Percentiles rank a stretch among this genome's conserved stretches.
phyloP scores from a whole-genome alignment of 2,888 invertebrate species.

The Caenorhabditis sp. region DNA sequence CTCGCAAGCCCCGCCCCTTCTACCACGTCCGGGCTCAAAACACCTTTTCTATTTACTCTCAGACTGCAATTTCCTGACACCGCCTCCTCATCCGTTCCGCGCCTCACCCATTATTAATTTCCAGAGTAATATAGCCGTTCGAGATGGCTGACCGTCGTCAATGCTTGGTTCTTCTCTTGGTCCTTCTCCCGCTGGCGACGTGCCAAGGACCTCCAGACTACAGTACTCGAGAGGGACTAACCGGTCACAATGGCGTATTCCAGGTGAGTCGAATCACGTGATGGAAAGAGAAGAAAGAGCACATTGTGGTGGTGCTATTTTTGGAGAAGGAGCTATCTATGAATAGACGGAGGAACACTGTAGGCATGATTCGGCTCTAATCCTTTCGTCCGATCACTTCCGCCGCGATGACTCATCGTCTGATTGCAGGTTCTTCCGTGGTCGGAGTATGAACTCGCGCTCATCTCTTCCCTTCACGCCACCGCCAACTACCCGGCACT shows the following conservation, averaged over 20 bases:
- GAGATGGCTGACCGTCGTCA: constrained; percentile 20
- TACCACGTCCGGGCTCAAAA: constrained; percentile 15
- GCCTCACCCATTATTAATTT: constrained; percentile 1
- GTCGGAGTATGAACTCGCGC: constrained; percentile 41
- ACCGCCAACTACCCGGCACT: constrained; percentile 52
- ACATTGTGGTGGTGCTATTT: not conserved
- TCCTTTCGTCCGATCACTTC: not conserved
- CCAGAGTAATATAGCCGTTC: constrained; percentile 16
- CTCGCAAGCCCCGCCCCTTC: constrained; percentile 7
- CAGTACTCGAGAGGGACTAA: constrained; percentile 44
- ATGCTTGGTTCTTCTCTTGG: constrained; percentile 22
- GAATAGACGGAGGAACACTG: too few relatives aligned
- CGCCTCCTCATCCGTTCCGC: constrained; percentile 7
- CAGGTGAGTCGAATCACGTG: constrained; percentile 12
- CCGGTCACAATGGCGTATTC: constrained; percentile 48
- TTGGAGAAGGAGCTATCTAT: too few relatives aligned
- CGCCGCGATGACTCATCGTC: not conserved
- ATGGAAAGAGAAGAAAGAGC: too few relatives aligned
- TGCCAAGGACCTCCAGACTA: constrained; percentile 27
- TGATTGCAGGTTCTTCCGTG: constrained; percentile 43
- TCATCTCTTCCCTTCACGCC: constrained; percentile 46
- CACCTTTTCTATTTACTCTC: constrained; percentile 31
- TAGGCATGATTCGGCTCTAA: not conserved
- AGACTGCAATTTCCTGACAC: constrained; percentile 10
- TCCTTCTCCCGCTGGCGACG: not conserved